Evolutionary conservation across 2,888 invertebrate genomes (phyloP), one percentile per base, ranked within the genome.

Genomic region (Tinea trinotella): DNA sequence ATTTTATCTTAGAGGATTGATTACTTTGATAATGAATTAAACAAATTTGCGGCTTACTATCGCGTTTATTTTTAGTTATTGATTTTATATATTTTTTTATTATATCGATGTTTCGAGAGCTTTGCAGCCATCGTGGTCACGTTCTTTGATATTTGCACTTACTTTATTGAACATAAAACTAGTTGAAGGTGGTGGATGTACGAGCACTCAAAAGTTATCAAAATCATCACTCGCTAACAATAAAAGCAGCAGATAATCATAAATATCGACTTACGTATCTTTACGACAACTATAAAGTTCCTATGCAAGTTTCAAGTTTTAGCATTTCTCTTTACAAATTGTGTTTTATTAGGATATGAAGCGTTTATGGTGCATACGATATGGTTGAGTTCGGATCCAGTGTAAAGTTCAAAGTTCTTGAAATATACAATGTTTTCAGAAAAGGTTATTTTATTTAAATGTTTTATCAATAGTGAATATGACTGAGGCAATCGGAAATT

Each of bases 321-420:
- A 65, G 65, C 64, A 71, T 74, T 67, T 67, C 66, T 64, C 65
- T 66, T 71, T 73, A 76, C 77, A 77, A 78, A 77, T 75, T 76
- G 74, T 69, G 65, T 78, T 78, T 78, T 78, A 78, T 75, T 74
- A 66, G 66, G 66, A 64, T 70, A 71, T 72, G 70, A 74, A 74
- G 66, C 63, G 63, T 75, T 78, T 76, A 78, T 69, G 70, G 68
- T 59, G 60, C 64, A 59, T 64, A 62, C 64, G 65, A 65, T 71
- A 69, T 67, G 65, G 63, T n/a, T 61, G 56, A 62, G 61, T 58
- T 59, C 62, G 53, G 3, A 17, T 18, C 12, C 20, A 56, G 52
- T 56, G 55, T 55, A 52, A 53, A 53, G 55, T 57, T n/a, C n/a
- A n/a, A n/a, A n/a, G n/a, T n/a, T n/a, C n/a, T n/a, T n/a, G n/a